These are phyloP conservation scores for Agrilus mali DNA, from an alignment of 2,888 invertebrate genomes.

Conservation along the genomic window DNA sequence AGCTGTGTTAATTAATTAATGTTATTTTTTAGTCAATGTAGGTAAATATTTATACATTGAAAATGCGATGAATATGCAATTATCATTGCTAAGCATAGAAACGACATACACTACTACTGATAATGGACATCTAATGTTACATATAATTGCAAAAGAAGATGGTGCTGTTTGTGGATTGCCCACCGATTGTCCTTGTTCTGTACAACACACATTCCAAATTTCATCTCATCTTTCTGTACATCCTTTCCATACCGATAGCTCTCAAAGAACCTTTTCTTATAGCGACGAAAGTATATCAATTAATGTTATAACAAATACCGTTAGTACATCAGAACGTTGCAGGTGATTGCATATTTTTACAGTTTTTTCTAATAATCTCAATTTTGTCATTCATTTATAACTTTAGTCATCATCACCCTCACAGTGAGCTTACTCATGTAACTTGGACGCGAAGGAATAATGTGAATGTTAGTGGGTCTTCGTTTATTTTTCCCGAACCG, in stretches of 20 bases:
- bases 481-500: constrained; percentile 5
- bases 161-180: constrained; percentile 23
- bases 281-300: constrained; percentile 20
- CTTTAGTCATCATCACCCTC: constrained; percentile 11
- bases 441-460: constrained; percentile 18
- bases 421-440: constrained; percentile 21
- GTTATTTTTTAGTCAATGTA: constrained; percentile 20
- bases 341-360: constrained; percentile 8
- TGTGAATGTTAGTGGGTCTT: constrained; percentile 12
- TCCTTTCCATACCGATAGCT: constrained; percentile 19
- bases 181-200: constrained; percentile 22
- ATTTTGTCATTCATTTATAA: constrained; percentile 11
- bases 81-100: constrained; percentile 20
- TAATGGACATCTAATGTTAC: constrained; percentile 20
- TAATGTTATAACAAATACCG: constrained; percentile 25
- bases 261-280: constrained; percentile 27
- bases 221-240: constrained; percentile 22
- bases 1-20: constrained; percentile 7
- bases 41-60: constrained; percentile 28
- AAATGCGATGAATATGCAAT: constrained; percentile 23
- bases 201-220: constrained; percentile 25
- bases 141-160: constrained; percentile 20
- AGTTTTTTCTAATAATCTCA: not conserved
- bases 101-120: constrained; percentile 18
- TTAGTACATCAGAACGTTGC: constrained; percentile 23